Conservation (phyloP, 2,888 invertebrate genomes). For the Leptura quadrifasciata region DNA sequence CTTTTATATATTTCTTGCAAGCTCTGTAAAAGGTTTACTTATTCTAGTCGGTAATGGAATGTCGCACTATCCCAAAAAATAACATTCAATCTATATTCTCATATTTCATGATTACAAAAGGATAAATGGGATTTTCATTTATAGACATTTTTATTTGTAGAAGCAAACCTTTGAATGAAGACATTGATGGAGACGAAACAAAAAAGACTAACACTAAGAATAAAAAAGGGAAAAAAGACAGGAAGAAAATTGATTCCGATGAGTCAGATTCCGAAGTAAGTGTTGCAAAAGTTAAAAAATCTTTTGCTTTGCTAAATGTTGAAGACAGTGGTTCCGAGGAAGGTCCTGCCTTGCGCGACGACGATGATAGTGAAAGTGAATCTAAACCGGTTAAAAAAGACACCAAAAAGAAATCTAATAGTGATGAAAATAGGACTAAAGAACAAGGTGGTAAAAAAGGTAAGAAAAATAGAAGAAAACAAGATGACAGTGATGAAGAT, state of each 20-base stretch:
- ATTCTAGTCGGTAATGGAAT: too few relatives aligned
- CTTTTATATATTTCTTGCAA: too few relatives aligned
- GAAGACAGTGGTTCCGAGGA: conserved; percentile 77
- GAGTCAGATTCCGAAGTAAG: conserved; percentile 70
- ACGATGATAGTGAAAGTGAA: conserved; percentile 71
- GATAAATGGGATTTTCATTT: background rate
- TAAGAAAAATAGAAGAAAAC: conserved; percentile 83
- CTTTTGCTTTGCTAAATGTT: conserved; percentile 81
- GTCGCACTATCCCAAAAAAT: too few relatives aligned
- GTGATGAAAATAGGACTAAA: conserved; percentile 71
- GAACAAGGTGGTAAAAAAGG: conserved; percentile 80
- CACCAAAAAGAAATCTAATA: conserved; percentile 72
- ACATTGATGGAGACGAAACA: conserved; percentile 45
- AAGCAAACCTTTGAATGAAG: conserved; percentile 34
- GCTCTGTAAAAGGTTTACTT: too few relatives aligned
- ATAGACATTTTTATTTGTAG: background rate
- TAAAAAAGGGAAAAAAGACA: conserved; percentile 65
- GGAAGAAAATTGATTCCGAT: conserved; percentile 68
- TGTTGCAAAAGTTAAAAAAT: conserved; percentile 72
- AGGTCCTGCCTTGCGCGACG: conserved; percentile 62
- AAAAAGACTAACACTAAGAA: conserved; percentile 56
- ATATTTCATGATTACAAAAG: too few relatives aligned
- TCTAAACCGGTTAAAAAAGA: conserved; percentile 70
- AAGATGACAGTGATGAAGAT: conserved; percentile 87
- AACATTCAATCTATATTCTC: too few relatives aligned